Evolutionary conservation across 2,888 invertebrate genomes (phyloP).

Genomic region (Platerodrilus igneus): DNA sequence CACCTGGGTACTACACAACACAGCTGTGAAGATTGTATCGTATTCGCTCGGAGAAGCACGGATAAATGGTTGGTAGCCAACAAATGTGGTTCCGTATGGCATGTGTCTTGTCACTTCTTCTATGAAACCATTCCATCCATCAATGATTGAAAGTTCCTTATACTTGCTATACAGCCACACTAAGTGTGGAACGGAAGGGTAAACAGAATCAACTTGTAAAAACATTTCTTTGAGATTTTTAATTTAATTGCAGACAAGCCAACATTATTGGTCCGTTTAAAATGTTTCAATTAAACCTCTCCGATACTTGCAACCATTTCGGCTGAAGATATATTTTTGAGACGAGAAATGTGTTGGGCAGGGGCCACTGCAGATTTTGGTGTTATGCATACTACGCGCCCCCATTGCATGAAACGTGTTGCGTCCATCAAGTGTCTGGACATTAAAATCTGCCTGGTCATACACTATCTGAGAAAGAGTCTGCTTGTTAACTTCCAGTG

Average conservation of each 20-base stretch:
- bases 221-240: not conserved
- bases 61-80: not conserved
- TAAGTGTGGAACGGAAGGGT: not conserved
- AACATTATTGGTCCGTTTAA: too few relatives aligned
- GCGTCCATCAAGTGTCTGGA: constrained; percentile 1
- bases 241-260: not conserved
- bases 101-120: too few relatives aligned
- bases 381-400: not conserved
- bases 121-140: constrained; percentile 2
- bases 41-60: not conserved
- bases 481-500: not conserved
- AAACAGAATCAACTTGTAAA: not conserved
- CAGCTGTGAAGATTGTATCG: constrained; percentile 2
- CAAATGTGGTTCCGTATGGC: not conserved
- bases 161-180: constrained; percentile 1
- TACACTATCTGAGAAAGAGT: not conserved
- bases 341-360: not conserved
- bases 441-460: not conserved
- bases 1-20: not conserved
- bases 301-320: too few relatives aligned
- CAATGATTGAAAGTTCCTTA: too few relatives aligned
- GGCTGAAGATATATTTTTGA: not conserved
- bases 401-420: not conserved
- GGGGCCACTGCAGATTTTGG: not conserved
- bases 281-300: not conserved